Percentiles rank a stretch among this genome's conserved stretches.
phyloP scores from a whole-genome alignment of 2,888 invertebrate genomes.

The Lysandra coridon region DNA sequence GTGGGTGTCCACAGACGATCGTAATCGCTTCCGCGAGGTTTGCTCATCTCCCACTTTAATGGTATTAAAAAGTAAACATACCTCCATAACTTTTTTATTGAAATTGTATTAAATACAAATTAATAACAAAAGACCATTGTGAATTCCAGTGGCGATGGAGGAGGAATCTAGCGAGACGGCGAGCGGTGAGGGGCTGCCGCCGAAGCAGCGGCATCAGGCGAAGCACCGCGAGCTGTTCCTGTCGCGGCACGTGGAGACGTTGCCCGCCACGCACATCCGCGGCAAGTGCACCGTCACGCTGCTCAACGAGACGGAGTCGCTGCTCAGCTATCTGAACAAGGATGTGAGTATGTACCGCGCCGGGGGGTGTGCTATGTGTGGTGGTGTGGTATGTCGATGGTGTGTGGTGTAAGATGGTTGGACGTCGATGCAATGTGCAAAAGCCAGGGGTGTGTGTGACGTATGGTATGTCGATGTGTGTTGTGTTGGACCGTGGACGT shows the following conservation, averaged over 20 bases:
- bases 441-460: no score
- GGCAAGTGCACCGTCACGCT: constrained; percentile 99
- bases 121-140: constrained; percentile 23
- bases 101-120: neutral
- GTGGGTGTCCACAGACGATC: no score
- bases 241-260: constrained; percentile 97
- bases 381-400: neutral
- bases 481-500: no score
- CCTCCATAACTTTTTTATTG: no score
- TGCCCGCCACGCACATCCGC: constrained; percentile 99
- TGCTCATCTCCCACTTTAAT: no score
- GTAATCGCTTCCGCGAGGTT: no score
- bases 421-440: no score
- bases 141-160: constrained; percentile 83
- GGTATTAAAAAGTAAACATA: no score
- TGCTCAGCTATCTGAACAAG: constrained; percentile 97
- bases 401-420: neutral
- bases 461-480: no score
- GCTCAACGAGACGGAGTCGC: constrained; percentile 98
- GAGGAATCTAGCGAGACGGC: constrained; percentile 82
- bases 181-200: constrained; percentile 84
- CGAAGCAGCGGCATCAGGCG: constrained; percentile 96
- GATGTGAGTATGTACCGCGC: constrained; percentile 86
- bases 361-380: neutral
- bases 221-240: constrained; percentile 99